These are phyloP conservation scores for Troilus luridus DNA, from an alignment of 2,888 invertebrate species.

Conservation along the genomic window DNA sequence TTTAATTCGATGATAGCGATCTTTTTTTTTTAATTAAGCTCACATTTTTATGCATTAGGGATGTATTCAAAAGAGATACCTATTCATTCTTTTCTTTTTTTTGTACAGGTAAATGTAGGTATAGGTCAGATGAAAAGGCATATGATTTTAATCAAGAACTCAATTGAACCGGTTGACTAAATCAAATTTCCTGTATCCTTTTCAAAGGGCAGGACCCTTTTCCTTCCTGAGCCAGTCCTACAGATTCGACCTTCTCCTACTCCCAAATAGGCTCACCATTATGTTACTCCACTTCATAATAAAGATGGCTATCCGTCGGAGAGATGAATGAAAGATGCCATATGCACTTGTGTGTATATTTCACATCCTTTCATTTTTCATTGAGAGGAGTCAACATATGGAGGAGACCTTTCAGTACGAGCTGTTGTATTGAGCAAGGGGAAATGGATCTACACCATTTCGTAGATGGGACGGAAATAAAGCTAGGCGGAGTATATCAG, in stretches of 20 bases:
- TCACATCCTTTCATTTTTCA: not conserved
- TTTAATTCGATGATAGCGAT: no score
- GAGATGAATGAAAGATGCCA: not conserved
- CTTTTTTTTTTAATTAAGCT: no score
- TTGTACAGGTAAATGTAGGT: not conserved
- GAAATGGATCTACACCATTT: not conserved
- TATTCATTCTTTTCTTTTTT: not conserved
- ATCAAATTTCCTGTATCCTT: constrained; percentile 20
- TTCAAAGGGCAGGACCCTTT: constrained; percentile 9
- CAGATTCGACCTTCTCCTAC: not conserved
- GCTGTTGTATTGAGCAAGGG: not conserved
- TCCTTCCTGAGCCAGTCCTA: not conserved
- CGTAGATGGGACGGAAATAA: not conserved
- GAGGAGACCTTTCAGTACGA: not conserved
- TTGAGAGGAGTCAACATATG: not conserved
- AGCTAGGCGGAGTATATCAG: not conserved
- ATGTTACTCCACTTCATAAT: not conserved
- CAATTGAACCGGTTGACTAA: not conserved
- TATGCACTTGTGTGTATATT: not conserved
- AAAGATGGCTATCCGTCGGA: not conserved
- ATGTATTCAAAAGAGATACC: no score
- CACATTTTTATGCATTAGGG: no score
- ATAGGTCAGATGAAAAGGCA: not conserved
- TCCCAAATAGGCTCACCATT: not conserved
- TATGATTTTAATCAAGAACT: not conserved